Conservation (phyloP, 2,113 vertebrate genomes). For the Pteropus alecto region DNA sequence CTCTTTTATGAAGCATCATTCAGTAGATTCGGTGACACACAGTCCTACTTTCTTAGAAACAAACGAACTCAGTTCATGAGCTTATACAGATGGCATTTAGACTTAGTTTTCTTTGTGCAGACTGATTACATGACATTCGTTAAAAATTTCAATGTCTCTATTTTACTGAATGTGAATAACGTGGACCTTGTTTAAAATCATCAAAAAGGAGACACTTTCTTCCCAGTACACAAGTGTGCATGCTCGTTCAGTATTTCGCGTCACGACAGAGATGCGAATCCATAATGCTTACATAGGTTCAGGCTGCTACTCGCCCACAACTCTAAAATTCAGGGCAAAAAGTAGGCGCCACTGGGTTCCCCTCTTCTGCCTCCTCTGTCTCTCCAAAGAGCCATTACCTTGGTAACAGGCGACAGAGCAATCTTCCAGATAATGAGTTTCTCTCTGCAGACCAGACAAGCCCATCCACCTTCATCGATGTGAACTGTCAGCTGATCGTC, state of each 20-base stretch:
- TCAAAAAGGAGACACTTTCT: neutral
- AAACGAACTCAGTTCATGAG: neutral
- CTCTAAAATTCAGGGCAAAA: neutral
- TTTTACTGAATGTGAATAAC: constrained; percentile 1
- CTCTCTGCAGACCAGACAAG: constrained; percentile 93
- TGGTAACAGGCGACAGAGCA: constrained; percentile 89
- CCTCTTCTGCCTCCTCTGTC: neutral
- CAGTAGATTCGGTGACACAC: neutral
- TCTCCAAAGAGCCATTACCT: constrained; percentile 83
- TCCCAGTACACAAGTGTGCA: neutral
- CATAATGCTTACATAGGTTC: neutral
- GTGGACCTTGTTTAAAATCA: neutral
- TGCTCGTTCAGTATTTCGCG: neutral
- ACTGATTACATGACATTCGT: neutral
- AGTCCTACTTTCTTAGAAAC: neutral
- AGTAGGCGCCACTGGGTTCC: neutral
- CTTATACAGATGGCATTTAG: neutral
- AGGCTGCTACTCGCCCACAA: neutral
- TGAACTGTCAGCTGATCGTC: constrained; percentile 90
- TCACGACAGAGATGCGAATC: neutral
- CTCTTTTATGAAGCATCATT: neutral
- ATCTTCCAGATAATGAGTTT: constrained; percentile 96
- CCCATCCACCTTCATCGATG: constrained; percentile 94
- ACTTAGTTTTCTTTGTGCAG: neutral
- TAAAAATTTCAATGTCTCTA: neutral